Base-by-base conservation (phyloP, 2,888 invertebrate genomes). In the Drosophila macrospina region DNA sequence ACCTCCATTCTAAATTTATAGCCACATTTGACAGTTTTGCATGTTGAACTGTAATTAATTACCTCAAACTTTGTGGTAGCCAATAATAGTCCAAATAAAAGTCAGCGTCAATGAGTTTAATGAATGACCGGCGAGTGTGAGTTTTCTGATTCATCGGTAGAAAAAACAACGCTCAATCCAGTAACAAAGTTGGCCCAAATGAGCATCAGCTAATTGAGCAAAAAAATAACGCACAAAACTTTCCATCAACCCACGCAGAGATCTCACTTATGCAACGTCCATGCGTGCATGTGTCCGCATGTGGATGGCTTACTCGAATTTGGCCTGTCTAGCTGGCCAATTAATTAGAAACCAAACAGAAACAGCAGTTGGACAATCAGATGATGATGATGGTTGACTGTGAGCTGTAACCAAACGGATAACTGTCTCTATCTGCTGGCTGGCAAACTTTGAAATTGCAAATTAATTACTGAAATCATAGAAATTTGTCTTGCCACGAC, bases 381-480 rank as follows among this genome's bases (percentile, higher is more conserved):
- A 64, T 76, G 67, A 65, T 55, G 76, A 77, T 60, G 69, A n/a
- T n/a, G 45, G 47, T 69, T 52, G 47, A n/a, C 41, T 30, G 24
- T 26, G 15, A 6, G 48, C 3, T 37, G 28, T 51, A 39, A 50
- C 55, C 62, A 70, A 66, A 71, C n/a, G 74, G 72, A 76, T 74
- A 74, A 71, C 67, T 75, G 67, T 71, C 69, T 42, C 64, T 51
- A 45, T n/a, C n/a, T n/a, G n/a, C n/a, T 69, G 62, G 60, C 66
- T 72, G 78, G 61, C 81, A 84, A 83, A 83, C 79, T 83, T 83
- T 83, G 82, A 78, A 83, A 84, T 83, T 72, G 68, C 74, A 88
- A 89, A 89, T 88, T 88, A 88, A 88, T 88, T 88, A 88, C 88
- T 74, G 73, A 84, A 88, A 81, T 82, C 82, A 72, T 82, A 73